Base-by-base conservation (phyloP, 2,888 invertebrate species). In the Chloroclystis v-ata region DNA sequence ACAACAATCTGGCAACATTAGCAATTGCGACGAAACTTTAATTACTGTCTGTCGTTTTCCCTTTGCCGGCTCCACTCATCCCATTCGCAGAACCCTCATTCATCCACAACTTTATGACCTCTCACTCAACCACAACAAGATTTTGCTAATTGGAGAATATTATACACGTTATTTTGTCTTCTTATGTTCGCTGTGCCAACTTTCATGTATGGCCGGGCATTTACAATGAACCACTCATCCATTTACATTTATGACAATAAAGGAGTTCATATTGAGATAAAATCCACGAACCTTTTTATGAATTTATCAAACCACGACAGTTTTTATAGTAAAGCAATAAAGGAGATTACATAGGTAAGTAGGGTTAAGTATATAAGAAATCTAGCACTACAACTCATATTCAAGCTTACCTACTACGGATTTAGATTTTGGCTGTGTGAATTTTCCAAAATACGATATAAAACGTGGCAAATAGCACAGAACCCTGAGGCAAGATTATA, bases 31-130 rank as follows among this genome's bases (percentile, higher is more conserved):
- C 47, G 38, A 47, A 58, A 59, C 43, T 66, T 61, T 67, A 60
- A 56, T 48, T 60, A 48, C 60, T 60, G 58, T 60, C 65, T 60
- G 61, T 57, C 67, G 56, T 53, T 66, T 59, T 54, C 37, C 48
- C 28, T 39, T 40, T 50, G 39, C n/a, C 20, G 24, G 20, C 30
- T 12, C 14, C 29, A 14, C 35, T 40, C 49, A 48, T 50, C 35
- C 50, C 48, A 33, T 39, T 44, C 42, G 24, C 25, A 25, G 35
- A 50, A 46, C 32, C 28, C 37, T 38, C 29, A 46, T 38, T 46
- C 42, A 38, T 33, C 41, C 37, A 30, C n/a, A 3, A 42, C 16
- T 49, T 50, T 39, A 50, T 35, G 42, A 49, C 20, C 39, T 33
- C 37, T 46, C 46, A 30, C 33, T 46, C 45, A 35, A 14, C 42